phyloP scores from a whole-genome alignment of 2,888 invertebrate genomes.

The Baccha elongata region DNA sequence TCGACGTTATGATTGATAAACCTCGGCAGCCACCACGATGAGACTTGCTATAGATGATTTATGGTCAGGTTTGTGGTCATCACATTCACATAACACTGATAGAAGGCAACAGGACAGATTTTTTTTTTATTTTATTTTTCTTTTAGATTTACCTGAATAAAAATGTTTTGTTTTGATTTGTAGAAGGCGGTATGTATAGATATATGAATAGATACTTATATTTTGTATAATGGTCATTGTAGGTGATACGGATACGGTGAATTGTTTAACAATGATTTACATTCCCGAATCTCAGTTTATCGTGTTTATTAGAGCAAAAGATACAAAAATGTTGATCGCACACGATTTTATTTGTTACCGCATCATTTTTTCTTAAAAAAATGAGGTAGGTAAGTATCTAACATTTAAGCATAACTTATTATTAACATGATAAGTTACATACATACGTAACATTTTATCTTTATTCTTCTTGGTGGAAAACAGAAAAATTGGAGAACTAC shows the following conservation, averaged over 20 bases:
- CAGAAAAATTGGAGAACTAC: too few relatives aligned
- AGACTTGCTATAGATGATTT: constrained; percentile 65
- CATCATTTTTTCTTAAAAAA: constrained; percentile 6
- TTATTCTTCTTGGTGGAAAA: too few relatives aligned
- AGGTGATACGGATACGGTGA: constrained; percentile 62
- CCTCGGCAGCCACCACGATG: constrained; percentile 70
- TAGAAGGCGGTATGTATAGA: constrained; percentile 34
- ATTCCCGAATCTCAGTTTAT: constrained; percentile 13
- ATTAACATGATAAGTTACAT: constrained; percentile 29
- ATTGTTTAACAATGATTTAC: constrained; percentile 60
- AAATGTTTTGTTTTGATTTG: constrained; percentile 69
- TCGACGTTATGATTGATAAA: constrained; percentile 74
- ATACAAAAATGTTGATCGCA: background rate
- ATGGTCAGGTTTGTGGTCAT: constrained; percentile 61
- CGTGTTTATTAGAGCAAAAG: background rate
- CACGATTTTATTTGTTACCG: constrained; percentile 49
- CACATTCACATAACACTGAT: constrained; percentile 48
- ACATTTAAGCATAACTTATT: constrained; percentile 29
- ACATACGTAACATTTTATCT: constrained; percentile 21
- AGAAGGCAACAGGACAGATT: constrained; percentile 51
- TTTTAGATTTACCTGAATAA: constrained; percentile 6
- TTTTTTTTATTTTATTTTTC: constrained; percentile 7
- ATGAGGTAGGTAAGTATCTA: too few relatives aligned
- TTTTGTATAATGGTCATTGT: constrained; percentile 43
- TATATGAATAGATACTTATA: constrained; percentile 8